Evolutionary conservation across 2,113 vertebrate genomes (phyloP), one percentile per base, ranked within the genome.

Genomic region (Neolamprologus falcicula): DNA sequence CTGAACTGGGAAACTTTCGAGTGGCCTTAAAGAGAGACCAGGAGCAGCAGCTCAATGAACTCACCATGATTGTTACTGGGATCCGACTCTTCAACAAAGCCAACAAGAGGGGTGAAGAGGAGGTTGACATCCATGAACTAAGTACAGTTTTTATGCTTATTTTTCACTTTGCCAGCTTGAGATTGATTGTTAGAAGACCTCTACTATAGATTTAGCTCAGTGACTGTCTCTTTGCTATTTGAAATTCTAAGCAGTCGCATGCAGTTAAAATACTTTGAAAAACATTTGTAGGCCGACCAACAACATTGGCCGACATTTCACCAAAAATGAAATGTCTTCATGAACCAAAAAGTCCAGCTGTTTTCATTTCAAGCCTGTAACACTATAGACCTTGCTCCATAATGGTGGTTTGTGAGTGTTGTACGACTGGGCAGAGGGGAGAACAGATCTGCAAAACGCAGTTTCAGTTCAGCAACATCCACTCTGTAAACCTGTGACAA

Each of bases 21-120:
- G 91, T 97, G 80, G 95, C 96, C 45, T 73, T 59, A 53, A 98
- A 97, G 92, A 96, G 92, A 88, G 97, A 98, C 47, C 99, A 98
- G 96, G 97, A 99, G 37, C 92, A 95, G 52, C 97, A 98, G 85
- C 95, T 99, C 66, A 96, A 84, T 9, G 97, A 98, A 85, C 95
- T 99, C 52, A 93, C 95, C 83, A 96, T 95, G 96, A 93, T 98
- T 3, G 97, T 98, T 37, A 97, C 97, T 3, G 98, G 98, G 57
- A 98, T 99, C 92, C 96, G 94, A 8, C 95, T 99, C 93, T 98
- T 98, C 96, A 98, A 98, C 95, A 98, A 95, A 92, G 94, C 97
- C 90, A 94, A 91, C 47, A 88, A 95, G 37, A 97, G 96, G 88
- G 97, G 96, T 89, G 97, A 96, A 82, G 93, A 97, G 13, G 66